phyloP scores from a whole-genome alignment of 2,113 vertebrate genomes.

The Cyprinus carpio region DNA sequence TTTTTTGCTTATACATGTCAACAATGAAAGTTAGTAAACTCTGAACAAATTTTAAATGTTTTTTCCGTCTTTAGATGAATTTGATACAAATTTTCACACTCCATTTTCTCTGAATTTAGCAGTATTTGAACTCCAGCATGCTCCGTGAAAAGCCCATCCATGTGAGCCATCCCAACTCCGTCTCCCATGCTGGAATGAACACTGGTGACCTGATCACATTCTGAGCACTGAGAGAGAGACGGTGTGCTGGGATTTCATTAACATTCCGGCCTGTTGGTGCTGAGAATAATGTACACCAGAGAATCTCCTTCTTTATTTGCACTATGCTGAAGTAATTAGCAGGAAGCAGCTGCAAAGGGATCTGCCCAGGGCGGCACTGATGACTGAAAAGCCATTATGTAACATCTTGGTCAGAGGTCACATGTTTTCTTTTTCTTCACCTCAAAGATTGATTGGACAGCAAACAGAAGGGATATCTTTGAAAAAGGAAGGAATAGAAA shows the following conservation, averaged over 20 bases:
- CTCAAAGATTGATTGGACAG: background rate
- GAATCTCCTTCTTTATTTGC: constrained; percentile 18
- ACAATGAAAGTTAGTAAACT: background rate
- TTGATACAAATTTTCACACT: background rate
- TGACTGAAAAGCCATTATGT: constrained; percentile 37
- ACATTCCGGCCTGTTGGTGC: background rate
- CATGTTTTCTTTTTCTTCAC: background rate
- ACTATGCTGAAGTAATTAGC: constrained; percentile 57
- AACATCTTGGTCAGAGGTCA: constrained; percentile 21
- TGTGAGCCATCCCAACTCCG: background rate
- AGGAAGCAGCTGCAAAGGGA: constrained; percentile 59
- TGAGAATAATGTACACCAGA: constrained; percentile 30
- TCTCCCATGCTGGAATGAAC: background rate
- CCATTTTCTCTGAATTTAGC: background rate
- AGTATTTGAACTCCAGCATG: background rate
- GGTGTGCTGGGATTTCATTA: background rate
- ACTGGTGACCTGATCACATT: background rate
- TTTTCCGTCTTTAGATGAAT: background rate
- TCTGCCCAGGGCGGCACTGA: constrained; percentile 4
- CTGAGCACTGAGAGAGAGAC: background rate
- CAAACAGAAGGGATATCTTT: background rate
- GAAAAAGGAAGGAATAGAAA: background rate
- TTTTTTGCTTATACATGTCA: background rate
- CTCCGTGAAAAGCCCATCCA: background rate
- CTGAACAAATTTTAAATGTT: no score